Evolutionary conservation across 2,797 vertebrate genomes (phyloP), one percentile per base, ranked within the genome.

Genomic region (Acanthis flammea): DNA sequence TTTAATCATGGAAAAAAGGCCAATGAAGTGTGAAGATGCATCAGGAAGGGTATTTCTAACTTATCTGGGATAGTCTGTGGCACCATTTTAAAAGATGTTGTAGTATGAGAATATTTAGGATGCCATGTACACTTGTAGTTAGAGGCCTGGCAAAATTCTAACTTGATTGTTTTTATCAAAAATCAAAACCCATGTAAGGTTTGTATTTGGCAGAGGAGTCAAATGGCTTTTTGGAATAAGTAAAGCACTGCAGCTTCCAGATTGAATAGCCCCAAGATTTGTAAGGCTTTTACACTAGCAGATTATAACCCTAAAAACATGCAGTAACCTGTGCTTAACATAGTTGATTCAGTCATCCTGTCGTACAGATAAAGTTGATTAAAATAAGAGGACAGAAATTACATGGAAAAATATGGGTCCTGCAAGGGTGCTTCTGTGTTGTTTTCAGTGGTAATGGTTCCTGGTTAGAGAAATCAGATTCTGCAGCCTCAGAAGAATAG

Each of bases 1-100:
- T 93, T 88, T 90, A 86, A 65, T 88, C 7, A 41, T 31, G 19
- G 70, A 54, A 44, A 66, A 92, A 84, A n/a, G 39, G 24, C 78
- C 3, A 5, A 19, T 86, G 58, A 65, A 71, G 33, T 65, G 57
- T 85, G 55, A 91, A 88, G 76, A 67, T 68, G 23, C 35, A 39
- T 83, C 73, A 74, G 39, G 50, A 71, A 9, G 11, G 30, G 19
- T 50, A 25, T 78, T 88, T 78, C 58, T 65, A 72, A 61, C 28
- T 65, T 53, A 65, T 65, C 17, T 41, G 11, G 35, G 23, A 2
- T 44, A 51, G 10, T 19, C 2, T 33, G 61, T 53, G 41, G 24
- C 28, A 58, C n/a, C 23, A 28, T 80, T 92, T 92, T 39, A 88
- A 74, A 86, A 83, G 24, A 33, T 50, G n/a, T 17, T 19, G 35